phyloP scores from a whole-genome alignment of 2,797 vertebrate species.

The Lates japonicus region DNA sequence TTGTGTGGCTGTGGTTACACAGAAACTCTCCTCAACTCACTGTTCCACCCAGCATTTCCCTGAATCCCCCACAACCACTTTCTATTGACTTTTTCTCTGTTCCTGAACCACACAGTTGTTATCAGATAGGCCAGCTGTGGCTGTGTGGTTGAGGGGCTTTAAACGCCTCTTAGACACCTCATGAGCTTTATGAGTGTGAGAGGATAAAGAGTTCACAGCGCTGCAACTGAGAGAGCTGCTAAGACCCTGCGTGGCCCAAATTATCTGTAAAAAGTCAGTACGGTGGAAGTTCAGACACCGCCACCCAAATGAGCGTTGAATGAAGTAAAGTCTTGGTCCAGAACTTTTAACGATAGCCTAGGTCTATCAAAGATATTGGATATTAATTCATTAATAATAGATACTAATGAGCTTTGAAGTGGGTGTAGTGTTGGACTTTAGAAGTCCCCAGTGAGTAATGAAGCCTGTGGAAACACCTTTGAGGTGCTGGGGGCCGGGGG shows the following conservation, averaged over 20 bases:
- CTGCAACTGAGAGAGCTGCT: conserved; percentile 29
- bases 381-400: conserved; percentile 88
- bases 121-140: conserved; percentile 75
- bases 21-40: conserved; percentile 33
- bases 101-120: conserved; percentile 74
- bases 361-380: conserved; percentile 83
- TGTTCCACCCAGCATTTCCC: conserved; percentile 19
- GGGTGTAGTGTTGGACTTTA: conserved; percentile 74
- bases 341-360: conserved; percentile 87
- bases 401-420: conserved; percentile 87
- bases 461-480: conserved; percentile 86
- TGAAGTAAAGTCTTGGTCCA: conserved; percentile 83
- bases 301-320: conserved; percentile 74
- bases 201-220: conserved; percentile 56
- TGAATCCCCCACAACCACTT: conserved; percentile 43
- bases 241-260: conserved; percentile 44
- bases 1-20: conserved; percentile 32
- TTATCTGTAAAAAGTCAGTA: conserved; percentile 62
- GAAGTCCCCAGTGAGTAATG: conserved; percentile 82
- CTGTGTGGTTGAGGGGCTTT: conserved; percentile 69
- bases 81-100: conserved; percentile 75
- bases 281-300: conserved; percentile 67
- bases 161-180: conserved; percentile 75
- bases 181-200: conserved; percentile 62
- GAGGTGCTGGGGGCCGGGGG: conserved; percentile 75